Conservation (phyloP, 2,888 invertebrate genomes). For the Dichetophora obliterata region DNA sequence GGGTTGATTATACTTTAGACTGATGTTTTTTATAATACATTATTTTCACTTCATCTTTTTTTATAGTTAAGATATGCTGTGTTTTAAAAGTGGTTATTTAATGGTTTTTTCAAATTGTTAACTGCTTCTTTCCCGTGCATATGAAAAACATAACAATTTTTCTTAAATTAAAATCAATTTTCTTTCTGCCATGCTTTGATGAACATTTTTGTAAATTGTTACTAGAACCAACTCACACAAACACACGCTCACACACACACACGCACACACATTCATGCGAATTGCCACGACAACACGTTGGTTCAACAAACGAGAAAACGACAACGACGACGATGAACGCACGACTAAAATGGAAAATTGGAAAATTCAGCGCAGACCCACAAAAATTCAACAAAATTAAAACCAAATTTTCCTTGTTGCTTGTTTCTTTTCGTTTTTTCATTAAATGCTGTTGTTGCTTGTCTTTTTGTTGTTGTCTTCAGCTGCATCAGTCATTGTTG, state of each 20-base stretch:
- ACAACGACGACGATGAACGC: constrained; percentile 48
- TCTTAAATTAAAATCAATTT: not conserved
- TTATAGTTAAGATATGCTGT: not conserved
- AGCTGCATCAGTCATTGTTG: not conserved
- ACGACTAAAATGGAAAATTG: constrained; percentile 52
- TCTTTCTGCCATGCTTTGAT: not conserved
- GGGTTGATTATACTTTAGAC: not conserved
- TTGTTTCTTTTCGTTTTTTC: not conserved
- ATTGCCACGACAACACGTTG: constrained; percentile 34
- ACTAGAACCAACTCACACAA: not conserved
- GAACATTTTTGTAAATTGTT: not conserved
- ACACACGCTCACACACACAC: not conserved
- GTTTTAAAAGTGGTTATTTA: not conserved
- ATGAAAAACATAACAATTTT: not conserved
- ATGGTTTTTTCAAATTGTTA: not conserved
- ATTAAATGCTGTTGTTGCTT: not conserved
- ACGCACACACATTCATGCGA: not conserved
- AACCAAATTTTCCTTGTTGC: not conserved
- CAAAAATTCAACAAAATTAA: constrained; percentile 14
- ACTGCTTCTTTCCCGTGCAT: not conserved
- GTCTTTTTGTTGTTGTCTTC: not conserved
- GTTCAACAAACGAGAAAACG: constrained; percentile 24
- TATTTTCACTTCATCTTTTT: not conserved
- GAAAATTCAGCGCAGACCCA: constrained; percentile 44
- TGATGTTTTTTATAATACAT: not conserved